Evolutionary conservation across 2,888 invertebrate genomes (phyloP).

Genomic region (Rotaria magnacalcarata): DNA sequence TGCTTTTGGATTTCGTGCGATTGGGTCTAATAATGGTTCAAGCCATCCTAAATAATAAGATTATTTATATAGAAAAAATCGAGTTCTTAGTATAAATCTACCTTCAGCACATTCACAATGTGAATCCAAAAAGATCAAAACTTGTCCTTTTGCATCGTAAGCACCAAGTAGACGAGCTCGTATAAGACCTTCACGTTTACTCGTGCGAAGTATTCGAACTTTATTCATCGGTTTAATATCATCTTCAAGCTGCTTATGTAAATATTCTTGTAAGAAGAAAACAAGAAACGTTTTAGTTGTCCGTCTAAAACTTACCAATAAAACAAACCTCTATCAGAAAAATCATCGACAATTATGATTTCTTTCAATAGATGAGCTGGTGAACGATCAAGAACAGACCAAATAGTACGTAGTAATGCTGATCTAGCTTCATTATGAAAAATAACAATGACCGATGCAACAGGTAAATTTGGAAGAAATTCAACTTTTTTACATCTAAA

Average conservation of each 20-base stretch:
- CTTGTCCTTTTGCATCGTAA: slow-evolving; percentile 72
- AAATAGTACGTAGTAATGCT: slow-evolving; percentile 42
- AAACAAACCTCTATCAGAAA: slow-evolving; percentile 43
- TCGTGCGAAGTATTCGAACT: slow-evolving; percentile 72
- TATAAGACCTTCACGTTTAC: slow-evolving; percentile 77
- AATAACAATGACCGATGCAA: slow-evolving; percentile 43
- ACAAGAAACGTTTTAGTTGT: background rate
- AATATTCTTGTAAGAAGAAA: slow-evolving; percentile 68
- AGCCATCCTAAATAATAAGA: slow-evolving; percentile 49
- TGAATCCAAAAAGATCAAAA: slow-evolving; percentile 79
- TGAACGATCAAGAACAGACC: slow-evolving; percentile 46
- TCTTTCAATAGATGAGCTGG: slow-evolving; percentile 38
- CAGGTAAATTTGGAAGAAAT: slow-evolving; percentile 49
- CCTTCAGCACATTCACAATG: slow-evolving; percentile 71
- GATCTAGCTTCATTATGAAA: slow-evolving; percentile 47
- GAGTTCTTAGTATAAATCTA: background rate
- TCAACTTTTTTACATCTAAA: slow-evolving; percentile 54
- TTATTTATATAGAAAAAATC: background rate
- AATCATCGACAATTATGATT: slow-evolving; percentile 47
- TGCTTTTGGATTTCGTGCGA: slow-evolving; percentile 47
- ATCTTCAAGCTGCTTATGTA: slow-evolving; percentile 82
- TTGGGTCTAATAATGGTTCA: slow-evolving; percentile 49
- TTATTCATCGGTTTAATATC: slow-evolving; percentile 72
- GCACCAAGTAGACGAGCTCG: slow-evolving; percentile 84
- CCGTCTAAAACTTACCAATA: background rate